These are phyloP conservation scores for Amitus sp. DNA, from an alignment of 2,888 invertebrate genomes.

Conservation along the genomic window DNA sequence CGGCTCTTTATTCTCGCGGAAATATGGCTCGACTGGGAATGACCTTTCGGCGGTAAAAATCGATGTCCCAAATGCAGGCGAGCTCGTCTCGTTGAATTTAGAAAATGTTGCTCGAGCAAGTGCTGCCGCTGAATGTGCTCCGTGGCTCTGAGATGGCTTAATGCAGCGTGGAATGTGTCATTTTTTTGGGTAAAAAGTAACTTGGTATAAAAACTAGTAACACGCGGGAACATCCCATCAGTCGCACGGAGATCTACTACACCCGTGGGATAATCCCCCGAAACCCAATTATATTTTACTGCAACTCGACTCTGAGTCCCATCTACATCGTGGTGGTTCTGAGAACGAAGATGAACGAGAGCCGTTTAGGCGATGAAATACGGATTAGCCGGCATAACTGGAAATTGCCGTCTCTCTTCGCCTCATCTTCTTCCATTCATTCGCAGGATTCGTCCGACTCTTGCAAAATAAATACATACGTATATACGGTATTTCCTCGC, in stretches of 20 bases:
- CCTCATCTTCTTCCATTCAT: constrained; percentile 44
- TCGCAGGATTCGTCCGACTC: constrained; percentile 40
- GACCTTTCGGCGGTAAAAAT: constrained; percentile 1
- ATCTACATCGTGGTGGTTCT: constrained; percentile 48
- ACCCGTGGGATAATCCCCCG: constrained; percentile 64
- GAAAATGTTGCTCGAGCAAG: background rate
- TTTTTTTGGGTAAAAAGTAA: constrained; percentile 22
- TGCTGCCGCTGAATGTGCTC: background rate
- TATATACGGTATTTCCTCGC: constrained; percentile 21
- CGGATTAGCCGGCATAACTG: constrained; percentile 65
- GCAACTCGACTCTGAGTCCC: constrained; percentile 64
- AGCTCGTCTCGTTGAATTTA: background rate
- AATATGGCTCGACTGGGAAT: constrained; percentile 1
- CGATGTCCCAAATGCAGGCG: background rate
- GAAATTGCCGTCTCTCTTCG: constrained; percentile 57
- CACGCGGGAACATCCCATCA: constrained; percentile 40
- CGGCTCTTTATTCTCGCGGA: background rate
- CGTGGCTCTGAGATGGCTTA: constrained; percentile 11
- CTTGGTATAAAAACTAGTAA: constrained; percentile 37
- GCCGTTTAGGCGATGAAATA: constrained; percentile 60
- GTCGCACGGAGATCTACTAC: constrained; percentile 63
- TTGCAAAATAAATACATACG: constrained; percentile 25
- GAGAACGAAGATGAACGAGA: constrained; percentile 58
- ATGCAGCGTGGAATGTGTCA: constrained; percentile 31
- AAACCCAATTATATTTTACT: constrained; percentile 66